Percentiles rank a stretch among this genome's conserved stretches.
Evolutionary conservation across 2,113 vertebrate species (phyloP).

Genomic region (Opisthocomus hoazin): DNA sequence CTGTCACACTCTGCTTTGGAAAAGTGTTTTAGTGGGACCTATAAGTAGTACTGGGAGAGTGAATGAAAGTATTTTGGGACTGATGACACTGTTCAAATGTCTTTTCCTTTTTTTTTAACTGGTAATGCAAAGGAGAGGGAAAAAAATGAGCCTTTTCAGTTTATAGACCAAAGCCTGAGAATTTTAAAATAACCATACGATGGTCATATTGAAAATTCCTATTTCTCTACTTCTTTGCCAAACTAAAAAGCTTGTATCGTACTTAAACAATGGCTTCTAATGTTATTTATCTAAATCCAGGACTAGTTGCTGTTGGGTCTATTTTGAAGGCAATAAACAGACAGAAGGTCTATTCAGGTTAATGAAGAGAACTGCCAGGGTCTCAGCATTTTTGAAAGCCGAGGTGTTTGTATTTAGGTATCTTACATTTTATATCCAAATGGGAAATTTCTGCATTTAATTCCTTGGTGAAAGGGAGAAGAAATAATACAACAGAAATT

Average conservation of each 20-base stretch:
- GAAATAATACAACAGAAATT: neutral
- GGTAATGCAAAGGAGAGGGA: neutral
- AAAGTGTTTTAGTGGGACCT: neutral
- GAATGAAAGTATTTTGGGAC: neutral
- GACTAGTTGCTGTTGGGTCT: neutral
- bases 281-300: neutral
- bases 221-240: neutral
- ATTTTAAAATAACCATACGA: neutral
- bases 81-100: neutral
- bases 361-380: neutral
- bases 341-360: neutral
- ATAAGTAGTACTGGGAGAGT: neutral
- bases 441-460: neutral
- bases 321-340: neutral
- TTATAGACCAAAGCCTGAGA: neutral
- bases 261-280: neutral
- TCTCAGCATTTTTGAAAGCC: neutral
- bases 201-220: neutral
- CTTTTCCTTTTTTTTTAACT: neutral
- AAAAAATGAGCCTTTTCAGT: neutral
- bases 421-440: neutral
- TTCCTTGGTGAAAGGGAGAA: neutral
- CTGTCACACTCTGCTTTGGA: neutral
- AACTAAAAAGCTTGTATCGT: neutral
- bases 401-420: neutral